Conservation (phyloP, 1,140 invertebrate species). For the Scaptomyza pallida region DNA sequence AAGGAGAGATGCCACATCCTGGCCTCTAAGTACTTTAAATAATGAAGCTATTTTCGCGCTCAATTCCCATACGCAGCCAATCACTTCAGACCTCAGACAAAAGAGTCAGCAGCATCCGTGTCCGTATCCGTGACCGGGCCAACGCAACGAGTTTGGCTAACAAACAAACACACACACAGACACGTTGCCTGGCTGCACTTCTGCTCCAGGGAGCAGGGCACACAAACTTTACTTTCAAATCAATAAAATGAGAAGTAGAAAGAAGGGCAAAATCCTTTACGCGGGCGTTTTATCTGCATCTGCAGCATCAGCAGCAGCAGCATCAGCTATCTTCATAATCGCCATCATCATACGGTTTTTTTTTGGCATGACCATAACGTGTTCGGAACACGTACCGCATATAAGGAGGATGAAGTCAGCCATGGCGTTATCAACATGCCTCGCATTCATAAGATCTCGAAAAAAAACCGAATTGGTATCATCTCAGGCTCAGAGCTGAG, state of each 20-base stretch:
- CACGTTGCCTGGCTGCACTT: conserved; percentile 6
- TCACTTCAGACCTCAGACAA: conserved; percentile 57
- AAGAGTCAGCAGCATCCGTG: too few species aligned
- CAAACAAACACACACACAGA: neutral
- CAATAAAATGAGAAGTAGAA: conserved; percentile 21
- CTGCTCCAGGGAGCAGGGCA: neutral
- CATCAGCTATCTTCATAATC: conserved; percentile 73
- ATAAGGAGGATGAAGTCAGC: conserved; percentile 26
- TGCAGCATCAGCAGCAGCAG: conserved; percentile 23
- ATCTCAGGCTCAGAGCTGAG: neutral
- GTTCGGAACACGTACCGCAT: conserved; percentile 69
- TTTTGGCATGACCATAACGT: conserved; percentile 55
- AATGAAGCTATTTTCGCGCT: conserved; percentile 81
- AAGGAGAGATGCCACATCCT: neutral
- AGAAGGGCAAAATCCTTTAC: conserved; percentile 17
- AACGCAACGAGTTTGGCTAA: conserved; percentile 29
- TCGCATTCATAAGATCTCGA: conserved; percentile 76
- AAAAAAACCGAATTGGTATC: conserved; percentile 53
- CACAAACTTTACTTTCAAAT: conserved; percentile 37
- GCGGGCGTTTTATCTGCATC: conserved; percentile 57
- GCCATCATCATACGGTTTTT: conserved; percentile 60
- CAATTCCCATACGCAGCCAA: conserved; percentile 78
- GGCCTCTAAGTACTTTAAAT: conserved; percentile 74
- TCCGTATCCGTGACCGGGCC: conserved; percentile 24
- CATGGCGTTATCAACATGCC: conserved; percentile 72